Percentiles rank a stretch among this genome's conserved stretches.
Conservation (phyloP, 2,888 invertebrate genomes). For the Colletes collaris region DNA sequence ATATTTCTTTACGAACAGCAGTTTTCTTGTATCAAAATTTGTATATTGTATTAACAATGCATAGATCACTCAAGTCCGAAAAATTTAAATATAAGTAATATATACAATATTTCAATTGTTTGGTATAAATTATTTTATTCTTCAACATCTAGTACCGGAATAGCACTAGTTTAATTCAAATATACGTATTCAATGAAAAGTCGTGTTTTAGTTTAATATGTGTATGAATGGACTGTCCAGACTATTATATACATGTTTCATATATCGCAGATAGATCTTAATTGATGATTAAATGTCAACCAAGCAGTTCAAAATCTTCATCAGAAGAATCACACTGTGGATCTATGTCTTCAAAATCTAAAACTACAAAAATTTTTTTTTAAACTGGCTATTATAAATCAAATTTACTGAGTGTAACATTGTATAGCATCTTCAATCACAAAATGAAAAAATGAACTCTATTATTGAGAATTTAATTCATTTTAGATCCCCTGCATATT, state of each 20-base stretch:
- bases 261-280: conserved; percentile 33
- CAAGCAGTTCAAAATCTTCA: conserved; percentile 92
- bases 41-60: conserved; percentile 17
- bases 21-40: conserved; percentile 29
- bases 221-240: conserved; percentile 28
- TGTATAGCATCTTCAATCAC: background rate
- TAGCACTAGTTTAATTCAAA: conserved; percentile 36
- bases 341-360: conserved; percentile 87
- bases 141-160: conserved; percentile 31
- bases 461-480: background rate
- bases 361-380: conserved; percentile 78
- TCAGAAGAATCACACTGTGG: conserved; percentile 90
- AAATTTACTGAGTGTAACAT: background rate
- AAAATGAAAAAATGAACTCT: background rate
- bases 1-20: conserved; percentile 21
- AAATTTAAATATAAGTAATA: conserved; percentile 42
- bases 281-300: conserved; percentile 81
- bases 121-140: conserved; percentile 49
- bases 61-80: conserved; percentile 49
- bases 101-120: conserved; percentile 45
- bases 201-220: conserved; percentile 27
- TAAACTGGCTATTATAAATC: conserved; percentile 17
- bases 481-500: background rate
- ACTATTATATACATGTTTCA: conserved; percentile 47
- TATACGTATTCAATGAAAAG: conserved; percentile 42